phyloP scores from a whole-genome alignment of 2,113 vertebrate species.

The Anoplopoma fimbria region DNA sequence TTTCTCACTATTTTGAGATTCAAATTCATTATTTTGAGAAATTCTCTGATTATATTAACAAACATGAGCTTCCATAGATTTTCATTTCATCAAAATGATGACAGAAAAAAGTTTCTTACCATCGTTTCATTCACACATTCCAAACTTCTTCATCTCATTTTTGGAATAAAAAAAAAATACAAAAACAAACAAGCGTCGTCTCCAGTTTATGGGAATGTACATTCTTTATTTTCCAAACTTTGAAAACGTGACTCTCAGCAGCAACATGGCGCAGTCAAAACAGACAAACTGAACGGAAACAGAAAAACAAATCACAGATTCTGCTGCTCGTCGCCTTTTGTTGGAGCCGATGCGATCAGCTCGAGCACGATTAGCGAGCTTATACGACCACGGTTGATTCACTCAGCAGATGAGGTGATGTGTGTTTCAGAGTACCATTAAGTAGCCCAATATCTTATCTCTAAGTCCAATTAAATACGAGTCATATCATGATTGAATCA shows the following conservation, averaged over 20 bases:
- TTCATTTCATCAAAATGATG: background rate
- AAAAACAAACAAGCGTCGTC: background rate
- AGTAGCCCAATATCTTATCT: background rate
- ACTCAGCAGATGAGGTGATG: constrained; percentile 33
- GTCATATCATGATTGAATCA: background rate
- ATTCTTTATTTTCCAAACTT: constrained; percentile 82
- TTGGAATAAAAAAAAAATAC: constrained; percentile 55
- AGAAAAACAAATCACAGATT: background rate
- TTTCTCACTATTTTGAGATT: no score
- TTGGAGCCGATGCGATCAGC: constrained; percentile 16
- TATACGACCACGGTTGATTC: constrained; percentile 1
- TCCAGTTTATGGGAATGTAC: constrained; percentile 64
- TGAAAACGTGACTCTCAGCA: constrained; percentile 66
- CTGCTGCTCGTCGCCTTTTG: background rate
- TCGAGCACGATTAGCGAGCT: constrained; percentile 24
- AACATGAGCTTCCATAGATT: no score
- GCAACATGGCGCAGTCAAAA: constrained; percentile 62
- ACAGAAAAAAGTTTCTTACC: background rate
- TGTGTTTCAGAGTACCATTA: constrained; percentile 14
- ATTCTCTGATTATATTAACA: no score
- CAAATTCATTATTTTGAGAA: no score
- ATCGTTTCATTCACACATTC: background rate
- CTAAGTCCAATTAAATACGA: background rate
- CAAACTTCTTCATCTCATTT: rapidly evolving
- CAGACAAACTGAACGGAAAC: constrained; percentile 6